Evolutionary conservation across 2,888 invertebrate species (phyloP).

Genomic region (Pyrrhia umbra): DNA sequence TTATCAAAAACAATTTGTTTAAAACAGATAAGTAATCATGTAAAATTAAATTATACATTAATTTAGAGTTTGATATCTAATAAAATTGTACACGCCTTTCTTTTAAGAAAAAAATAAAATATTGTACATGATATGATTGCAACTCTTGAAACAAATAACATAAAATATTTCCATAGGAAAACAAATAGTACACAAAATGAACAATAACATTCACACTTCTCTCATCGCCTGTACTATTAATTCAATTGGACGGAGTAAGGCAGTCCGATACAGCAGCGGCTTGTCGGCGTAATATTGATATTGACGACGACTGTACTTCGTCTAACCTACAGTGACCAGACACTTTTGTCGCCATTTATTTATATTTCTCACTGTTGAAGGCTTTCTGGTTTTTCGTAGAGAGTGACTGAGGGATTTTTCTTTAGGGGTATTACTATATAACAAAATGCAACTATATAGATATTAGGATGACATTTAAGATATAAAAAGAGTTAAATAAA

Average conservation of each 20-base stretch:
- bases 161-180: background rate
- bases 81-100: too few species aligned
- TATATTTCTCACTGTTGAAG: conserved; percentile 52
- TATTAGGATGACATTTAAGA: too few species aligned
- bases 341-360: conserved; percentile 66
- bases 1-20: too few species aligned
- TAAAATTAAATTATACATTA: too few species aligned
- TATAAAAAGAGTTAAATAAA: too few species aligned
- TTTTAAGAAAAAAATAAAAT: too few species aligned
- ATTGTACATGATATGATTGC: too few species aligned
- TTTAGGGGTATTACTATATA: background rate
- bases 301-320: conserved; percentile 78
- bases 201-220: conserved; percentile 37
- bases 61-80: too few species aligned
- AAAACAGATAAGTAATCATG: too few species aligned
- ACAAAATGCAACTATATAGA: too few species aligned
- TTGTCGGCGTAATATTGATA: conserved; percentile 71
- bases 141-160: background rate
- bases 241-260: conserved; percentile 71
- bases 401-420: conserved; percentile 29
- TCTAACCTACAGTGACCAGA: conserved; percentile 74
- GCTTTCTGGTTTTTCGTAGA: conserved; percentile 35
- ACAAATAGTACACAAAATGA: background rate
- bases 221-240: conserved; percentile 65
- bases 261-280: conserved; percentile 67